Percentiles rank a stretch among this genome's conserved stretches.
Evolutionary conservation across 2,888 invertebrate species (phyloP).

Genomic region (Meta bourneti): DNA sequence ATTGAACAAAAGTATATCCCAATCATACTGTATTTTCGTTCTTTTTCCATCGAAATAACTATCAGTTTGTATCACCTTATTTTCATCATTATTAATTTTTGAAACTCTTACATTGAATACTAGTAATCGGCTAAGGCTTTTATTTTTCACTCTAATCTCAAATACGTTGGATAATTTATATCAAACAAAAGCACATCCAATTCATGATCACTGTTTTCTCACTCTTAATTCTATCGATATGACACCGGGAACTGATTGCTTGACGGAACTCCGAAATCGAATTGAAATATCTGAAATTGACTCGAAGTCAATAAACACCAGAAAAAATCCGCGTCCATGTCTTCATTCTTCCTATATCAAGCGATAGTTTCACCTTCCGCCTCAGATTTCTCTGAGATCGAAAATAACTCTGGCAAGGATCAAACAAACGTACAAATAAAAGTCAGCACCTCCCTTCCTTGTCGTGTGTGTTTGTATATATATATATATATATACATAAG

Average conservation of each 20-base stretch:
- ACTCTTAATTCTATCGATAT: background rate
- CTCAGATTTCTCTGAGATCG: constrained; percentile 26
- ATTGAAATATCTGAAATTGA: background rate
- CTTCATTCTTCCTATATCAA: constrained; percentile 3
- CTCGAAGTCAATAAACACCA: background rate
- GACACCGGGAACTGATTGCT: background rate
- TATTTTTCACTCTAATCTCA: too few relatives aligned
- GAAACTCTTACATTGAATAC: too few relatives aligned
- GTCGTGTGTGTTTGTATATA: constrained; percentile 29
- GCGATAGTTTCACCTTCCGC: constrained; percentile 49
- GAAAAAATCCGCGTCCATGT: background rate
- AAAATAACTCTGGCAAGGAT: constrained; percentile 38
- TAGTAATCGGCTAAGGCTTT: too few relatives aligned
- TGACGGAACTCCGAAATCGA: background rate
- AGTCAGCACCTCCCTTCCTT: constrained; percentile 13
- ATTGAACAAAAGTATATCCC: too few relatives aligned
- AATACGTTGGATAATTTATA: too few relatives aligned
- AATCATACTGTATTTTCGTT: too few relatives aligned
- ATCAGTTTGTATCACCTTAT: too few relatives aligned
- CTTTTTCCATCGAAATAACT: too few relatives aligned
- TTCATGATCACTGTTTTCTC: background rate
- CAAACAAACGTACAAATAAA: constrained; percentile 36
- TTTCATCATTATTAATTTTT: too few relatives aligned
- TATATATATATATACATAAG: constrained; percentile 21
- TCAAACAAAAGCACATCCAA: too few relatives aligned